These are phyloP conservation scores for Eudyptes chrysolophus DNA, from an alignment of 2,113 vertebrate genomes.

Conservation along the genomic window DNA sequence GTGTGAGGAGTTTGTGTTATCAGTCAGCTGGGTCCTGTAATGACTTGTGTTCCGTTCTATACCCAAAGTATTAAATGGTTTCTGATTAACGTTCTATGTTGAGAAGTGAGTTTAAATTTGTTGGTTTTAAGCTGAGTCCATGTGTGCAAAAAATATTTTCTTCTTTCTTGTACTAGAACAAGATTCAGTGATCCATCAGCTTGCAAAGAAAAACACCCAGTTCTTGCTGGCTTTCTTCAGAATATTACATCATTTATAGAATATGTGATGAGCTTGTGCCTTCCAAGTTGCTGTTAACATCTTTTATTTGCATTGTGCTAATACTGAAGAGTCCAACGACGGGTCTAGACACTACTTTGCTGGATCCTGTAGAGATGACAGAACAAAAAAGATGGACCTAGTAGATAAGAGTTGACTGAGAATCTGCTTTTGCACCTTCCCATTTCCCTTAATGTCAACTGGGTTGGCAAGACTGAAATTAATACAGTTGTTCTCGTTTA, in stretches of 20 bases:
- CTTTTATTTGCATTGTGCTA: background rate
- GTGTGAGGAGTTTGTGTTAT: background rate
- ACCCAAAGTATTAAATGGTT: background rate
- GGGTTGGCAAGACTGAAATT: background rate
- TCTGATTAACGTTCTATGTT: background rate
- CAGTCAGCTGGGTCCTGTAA: background rate
- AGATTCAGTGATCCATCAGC: background rate
- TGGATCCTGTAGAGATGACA: background rate
- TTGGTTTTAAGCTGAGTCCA: background rate
- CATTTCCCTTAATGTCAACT: background rate
- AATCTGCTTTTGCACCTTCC: background rate
- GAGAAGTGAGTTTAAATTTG: background rate
- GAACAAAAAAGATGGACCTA: background rate
- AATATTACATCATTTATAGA: background rate
- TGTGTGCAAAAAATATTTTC: background rate
- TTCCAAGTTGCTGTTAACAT: background rate
- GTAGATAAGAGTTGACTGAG: background rate
- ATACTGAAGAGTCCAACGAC: background rate
- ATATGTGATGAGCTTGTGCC: background rate
- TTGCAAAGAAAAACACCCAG: background rate
- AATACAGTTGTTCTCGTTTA: background rate
- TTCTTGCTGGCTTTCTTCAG: background rate
- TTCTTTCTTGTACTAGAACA: background rate
- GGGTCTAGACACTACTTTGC: background rate
- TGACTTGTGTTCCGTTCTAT: background rate